These are phyloP conservation scores for Rhadina sibilatrix DNA, from an alignment of 2,113 vertebrate genomes.

Conservation along the genomic window DNA sequence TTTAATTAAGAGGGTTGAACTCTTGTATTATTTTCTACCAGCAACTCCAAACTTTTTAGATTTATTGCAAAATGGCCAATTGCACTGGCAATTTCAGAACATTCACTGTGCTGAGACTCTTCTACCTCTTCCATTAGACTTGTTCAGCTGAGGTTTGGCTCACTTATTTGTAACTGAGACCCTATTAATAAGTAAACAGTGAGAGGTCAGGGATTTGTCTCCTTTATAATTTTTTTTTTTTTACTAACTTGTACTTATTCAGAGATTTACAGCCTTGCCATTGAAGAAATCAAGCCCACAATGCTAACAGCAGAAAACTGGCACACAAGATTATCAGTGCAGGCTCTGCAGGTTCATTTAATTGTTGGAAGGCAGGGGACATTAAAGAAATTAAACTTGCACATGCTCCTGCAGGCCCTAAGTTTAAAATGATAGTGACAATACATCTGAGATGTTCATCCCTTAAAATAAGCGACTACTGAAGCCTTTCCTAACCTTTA, in stretches of 20 bases:
- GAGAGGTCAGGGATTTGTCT: neutral
- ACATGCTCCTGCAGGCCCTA: neutral
- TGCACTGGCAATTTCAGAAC: neutral
- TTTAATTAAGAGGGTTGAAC: slow-evolving; percentile 78
- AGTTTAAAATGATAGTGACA: neutral
- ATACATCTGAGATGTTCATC: neutral
- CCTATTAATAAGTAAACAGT: neutral
- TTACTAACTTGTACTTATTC: neutral
- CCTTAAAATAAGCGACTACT: neutral
- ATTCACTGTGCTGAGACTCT: neutral
- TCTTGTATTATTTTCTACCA: slow-evolving; percentile 59
- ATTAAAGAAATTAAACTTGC: neutral
- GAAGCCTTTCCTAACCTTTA: neutral
- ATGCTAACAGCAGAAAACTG: neutral
- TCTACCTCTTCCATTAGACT: neutral
- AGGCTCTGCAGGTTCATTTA: neutral
- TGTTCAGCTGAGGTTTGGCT: neutral
- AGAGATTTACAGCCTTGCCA: neutral
- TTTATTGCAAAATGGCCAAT: neutral
- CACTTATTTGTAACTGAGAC: neutral
- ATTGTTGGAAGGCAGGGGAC: neutral
- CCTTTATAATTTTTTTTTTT: neutral
- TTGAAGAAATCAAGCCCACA: neutral
- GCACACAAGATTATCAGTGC: neutral
- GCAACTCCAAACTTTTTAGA: slow-evolving; percentile 38